Conservation (phyloP, 2,113 vertebrate species). For the Mesocricetus auratus region DNA sequence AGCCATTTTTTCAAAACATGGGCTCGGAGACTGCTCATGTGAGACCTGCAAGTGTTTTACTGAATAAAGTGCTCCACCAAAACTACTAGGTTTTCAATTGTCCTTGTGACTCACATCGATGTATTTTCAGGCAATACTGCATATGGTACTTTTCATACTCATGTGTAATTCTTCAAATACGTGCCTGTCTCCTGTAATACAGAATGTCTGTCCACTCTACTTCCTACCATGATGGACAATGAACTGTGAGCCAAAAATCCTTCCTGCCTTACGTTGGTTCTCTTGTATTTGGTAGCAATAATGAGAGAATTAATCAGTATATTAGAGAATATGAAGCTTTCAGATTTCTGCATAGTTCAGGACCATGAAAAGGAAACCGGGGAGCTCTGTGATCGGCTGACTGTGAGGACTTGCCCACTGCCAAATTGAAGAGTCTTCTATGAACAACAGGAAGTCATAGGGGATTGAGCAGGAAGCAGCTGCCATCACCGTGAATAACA, state of each 20-base stretch:
- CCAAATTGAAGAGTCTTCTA: neutral
- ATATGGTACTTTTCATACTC: neutral
- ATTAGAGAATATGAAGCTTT: neutral
- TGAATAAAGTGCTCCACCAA: neutral
- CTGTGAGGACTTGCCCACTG: neutral
- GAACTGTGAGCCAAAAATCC: neutral
- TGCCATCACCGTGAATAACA: neutral
- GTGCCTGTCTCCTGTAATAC: neutral
- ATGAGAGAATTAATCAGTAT: neutral
- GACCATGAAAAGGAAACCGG: neutral
- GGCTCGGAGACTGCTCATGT: neutral
- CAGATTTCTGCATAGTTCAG: neutral
- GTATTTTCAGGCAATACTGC: neutral
- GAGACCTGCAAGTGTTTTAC: neutral
- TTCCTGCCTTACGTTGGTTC: neutral
- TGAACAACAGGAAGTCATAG: accelerated
- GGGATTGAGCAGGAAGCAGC: neutral
- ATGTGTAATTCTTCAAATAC: neutral
- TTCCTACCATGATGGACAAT: neutral
- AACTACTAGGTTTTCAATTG: constrained; percentile 19
- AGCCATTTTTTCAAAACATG: neutral
- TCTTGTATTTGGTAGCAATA: neutral
- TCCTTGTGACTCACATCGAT: neutral
- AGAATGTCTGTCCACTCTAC: neutral
- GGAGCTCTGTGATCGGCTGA: neutral